These are phyloP conservation scores for Neofelis nebulosa DNA, from an alignment of 2,113 vertebrate genomes.

Conservation along the genomic window DNA sequence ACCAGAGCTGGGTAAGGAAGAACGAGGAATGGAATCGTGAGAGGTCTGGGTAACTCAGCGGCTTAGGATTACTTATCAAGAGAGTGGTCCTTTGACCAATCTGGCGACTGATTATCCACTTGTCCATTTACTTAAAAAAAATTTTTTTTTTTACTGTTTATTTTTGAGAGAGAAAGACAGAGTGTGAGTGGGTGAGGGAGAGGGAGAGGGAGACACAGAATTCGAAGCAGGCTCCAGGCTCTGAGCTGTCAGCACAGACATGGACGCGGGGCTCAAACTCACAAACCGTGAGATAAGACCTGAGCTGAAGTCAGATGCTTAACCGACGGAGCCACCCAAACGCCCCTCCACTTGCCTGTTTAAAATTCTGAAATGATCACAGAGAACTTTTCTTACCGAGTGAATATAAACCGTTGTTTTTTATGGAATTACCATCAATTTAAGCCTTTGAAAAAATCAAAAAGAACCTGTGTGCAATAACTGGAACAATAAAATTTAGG, in stretches of 20 bases:
- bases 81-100: neutral
- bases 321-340: too few relatives aligned
- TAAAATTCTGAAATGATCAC: neutral
- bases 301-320: too few relatives aligned
- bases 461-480: neutral
- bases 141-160: too few relatives aligned
- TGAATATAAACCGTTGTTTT: neutral
- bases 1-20: neutral
- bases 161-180: too few relatives aligned
- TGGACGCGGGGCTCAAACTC: too few relatives aligned
- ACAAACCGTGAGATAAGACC: too few relatives aligned
- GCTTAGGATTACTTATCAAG: neutral
- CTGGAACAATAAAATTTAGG: neutral
- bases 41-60: neutral
- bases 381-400: neutral
- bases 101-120: neutral
- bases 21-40: neutral
- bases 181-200: too few relatives aligned
- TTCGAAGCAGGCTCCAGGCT: too few relatives aligned
- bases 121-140: neutral
- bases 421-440: neutral
- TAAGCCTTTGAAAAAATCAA: neutral
- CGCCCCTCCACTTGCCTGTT: neutral
- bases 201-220: too few relatives aligned
- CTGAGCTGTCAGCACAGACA: too few relatives aligned